These are phyloP conservation scores for Sander lucioperca DNA, from an alignment of 2,113 vertebrate species.

Conservation along the genomic window DNA sequence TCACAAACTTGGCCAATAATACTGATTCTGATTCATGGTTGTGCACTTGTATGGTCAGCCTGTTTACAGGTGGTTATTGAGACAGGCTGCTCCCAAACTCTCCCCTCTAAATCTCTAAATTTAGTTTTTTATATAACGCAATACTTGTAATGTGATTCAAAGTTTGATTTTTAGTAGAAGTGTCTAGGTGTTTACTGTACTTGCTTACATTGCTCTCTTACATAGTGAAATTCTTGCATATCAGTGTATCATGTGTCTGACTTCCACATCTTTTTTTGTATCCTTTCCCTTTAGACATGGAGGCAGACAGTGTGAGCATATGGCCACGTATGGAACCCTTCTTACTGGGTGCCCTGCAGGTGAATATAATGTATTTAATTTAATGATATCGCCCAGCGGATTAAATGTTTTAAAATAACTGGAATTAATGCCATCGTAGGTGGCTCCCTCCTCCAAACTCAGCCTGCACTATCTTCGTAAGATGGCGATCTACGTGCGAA, in stretches of 20 bases:
- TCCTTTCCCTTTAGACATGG: slow-evolving; percentile 80
- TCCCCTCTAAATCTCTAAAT: neutral
- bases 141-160: neutral
- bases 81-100: neutral
- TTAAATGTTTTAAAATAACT: neutral
- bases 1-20: too few species aligned
- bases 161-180: neutral
- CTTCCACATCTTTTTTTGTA: neutral
- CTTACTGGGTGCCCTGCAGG: slow-evolving; percentile 89
- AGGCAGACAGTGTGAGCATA: slow-evolving; percentile 81
- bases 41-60: too few species aligned
- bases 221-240: neutral
- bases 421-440: slow-evolving; percentile 30
- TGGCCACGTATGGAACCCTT: slow-evolving; percentile 95
- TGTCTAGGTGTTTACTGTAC: too few species aligned
- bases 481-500: slow-evolving; percentile 89
- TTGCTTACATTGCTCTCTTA: neutral
- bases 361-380: neutral
- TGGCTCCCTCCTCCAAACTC: slow-evolving; percentile 90
- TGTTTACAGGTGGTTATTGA: neutral
- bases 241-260: neutral
- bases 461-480: slow-evolving; percentile 93
- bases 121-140: neutral
- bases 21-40: too few species aligned
- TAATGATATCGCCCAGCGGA: too few species aligned